Evolutionary conservation across 1,140 invertebrate species (phyloP).

Genomic region (Drosophila equinoxialis): DNA sequence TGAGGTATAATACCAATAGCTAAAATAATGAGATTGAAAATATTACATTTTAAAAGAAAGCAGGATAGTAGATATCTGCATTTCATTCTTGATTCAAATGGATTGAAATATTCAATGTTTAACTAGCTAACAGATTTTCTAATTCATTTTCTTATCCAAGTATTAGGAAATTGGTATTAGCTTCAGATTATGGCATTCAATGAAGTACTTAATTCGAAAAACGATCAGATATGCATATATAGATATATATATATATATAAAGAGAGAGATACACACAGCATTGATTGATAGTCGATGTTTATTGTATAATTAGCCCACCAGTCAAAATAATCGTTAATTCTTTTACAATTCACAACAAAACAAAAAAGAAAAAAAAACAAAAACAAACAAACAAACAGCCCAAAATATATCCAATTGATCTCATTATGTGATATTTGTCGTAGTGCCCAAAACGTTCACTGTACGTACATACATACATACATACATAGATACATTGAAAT

Average conservation of each 20-base stretch:
- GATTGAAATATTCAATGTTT: no score
- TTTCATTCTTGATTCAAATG: not conserved
- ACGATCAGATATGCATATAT: not conserved
- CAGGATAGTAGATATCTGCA: not conserved
- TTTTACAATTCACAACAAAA: constrained; percentile 38
- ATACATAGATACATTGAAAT: constrained; percentile 13
- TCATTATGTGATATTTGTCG: constrained; percentile 82
- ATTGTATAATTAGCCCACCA: constrained; percentile 51
- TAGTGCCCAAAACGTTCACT: constrained; percentile 80
- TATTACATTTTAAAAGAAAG: not conserved
- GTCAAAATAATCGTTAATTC: constrained; percentile 48
- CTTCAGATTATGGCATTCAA: not conserved
- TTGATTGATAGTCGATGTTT: constrained; percentile 28
- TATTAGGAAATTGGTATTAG: constrained; percentile 40
- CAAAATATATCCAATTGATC: constrained; percentile 79
- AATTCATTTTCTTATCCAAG: constrained; percentile 9
- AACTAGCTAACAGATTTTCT: no score
- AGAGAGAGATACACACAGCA: not conserved
- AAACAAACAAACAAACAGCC: constrained; percentile 42
- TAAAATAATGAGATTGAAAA: not conserved
- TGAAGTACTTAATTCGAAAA: constrained; percentile 39
- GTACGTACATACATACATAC: constrained; percentile 51
- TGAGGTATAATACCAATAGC: not conserved
- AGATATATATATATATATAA: not conserved
- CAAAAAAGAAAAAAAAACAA: not conserved